phyloP scores from a whole-genome alignment of 1,140 invertebrate genomes.

The Ephestia elutella region DNA sequence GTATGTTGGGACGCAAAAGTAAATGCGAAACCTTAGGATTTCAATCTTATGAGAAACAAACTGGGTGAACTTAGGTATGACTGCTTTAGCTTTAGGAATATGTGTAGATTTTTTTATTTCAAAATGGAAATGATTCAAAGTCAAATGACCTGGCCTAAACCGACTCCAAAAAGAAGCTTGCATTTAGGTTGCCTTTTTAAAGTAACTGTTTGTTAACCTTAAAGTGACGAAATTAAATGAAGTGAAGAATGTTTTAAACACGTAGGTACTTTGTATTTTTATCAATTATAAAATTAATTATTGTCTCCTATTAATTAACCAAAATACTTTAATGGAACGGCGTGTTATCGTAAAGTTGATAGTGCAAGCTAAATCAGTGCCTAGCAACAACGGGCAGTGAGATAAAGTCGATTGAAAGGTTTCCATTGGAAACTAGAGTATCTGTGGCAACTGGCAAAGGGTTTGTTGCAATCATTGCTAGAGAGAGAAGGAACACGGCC shows the following conservation, averaged over 20 bases:
- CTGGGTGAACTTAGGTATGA: too few species aligned
- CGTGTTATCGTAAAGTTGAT: neutral
- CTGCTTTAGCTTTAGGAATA: too few species aligned
- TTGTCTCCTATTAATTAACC: neutral
- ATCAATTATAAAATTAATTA: neutral
- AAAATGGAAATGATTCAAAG: too few species aligned
- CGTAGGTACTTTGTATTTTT: neutral
- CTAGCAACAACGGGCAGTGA: neutral
- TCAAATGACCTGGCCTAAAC: too few species aligned
- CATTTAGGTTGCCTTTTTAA: too few species aligned
- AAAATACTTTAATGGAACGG: neutral
- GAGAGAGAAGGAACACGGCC: conserved; percentile 1
- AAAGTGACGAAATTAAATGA: too few species aligned
- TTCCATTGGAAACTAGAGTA: neutral
- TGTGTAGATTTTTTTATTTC: too few species aligned
- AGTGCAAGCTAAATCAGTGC: neutral
- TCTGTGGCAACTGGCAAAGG: neutral
- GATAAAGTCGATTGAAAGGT: neutral
- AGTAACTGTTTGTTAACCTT: too few species aligned
- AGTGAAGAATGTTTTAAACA: too few species aligned
- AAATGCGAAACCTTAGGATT: too few species aligned
- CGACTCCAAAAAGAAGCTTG: too few species aligned
- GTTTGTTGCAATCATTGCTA: neutral
- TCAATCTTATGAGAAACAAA: too few species aligned
- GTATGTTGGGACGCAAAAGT: neutral